These are phyloP conservation scores for Podiceps cristatus DNA, from an alignment of 2,113 vertebrate genomes.

Conservation along the genomic window DNA sequence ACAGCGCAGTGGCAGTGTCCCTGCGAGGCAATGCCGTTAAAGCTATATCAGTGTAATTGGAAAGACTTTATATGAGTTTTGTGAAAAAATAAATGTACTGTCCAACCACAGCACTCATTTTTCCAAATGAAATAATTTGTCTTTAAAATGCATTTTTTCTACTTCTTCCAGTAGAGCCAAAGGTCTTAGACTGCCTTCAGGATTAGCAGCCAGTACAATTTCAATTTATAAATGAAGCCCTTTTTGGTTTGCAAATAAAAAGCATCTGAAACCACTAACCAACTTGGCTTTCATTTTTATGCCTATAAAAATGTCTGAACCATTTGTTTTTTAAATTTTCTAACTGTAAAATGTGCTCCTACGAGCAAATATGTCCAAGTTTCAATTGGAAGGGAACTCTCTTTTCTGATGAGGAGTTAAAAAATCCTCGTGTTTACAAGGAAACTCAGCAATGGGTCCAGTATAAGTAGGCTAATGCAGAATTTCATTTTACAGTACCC, in stretches of 20 bases:
- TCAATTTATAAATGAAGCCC: constrained; percentile 39
- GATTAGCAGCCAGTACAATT: constrained; percentile 21
- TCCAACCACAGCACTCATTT: constrained; percentile 47
- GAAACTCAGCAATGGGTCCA: not conserved
- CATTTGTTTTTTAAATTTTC: constrained; percentile 68
- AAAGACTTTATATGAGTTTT: not conserved
- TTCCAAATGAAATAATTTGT: constrained; percentile 62
- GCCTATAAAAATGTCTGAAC: constrained; percentile 70
- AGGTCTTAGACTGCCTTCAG: not conserved
- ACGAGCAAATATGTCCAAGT: not conserved
- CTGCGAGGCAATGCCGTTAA: accelerated
- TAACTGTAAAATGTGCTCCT: constrained; percentile 55
- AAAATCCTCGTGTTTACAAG: not conserved
- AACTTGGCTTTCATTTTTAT: constrained; percentile 33
- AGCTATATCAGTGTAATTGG: not conserved
- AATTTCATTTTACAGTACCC: not conserved
- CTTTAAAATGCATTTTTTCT: not conserved
- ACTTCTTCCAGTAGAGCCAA: not conserved
- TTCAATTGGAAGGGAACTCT: not conserved
- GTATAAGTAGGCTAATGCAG: not conserved
- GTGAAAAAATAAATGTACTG: not conserved
- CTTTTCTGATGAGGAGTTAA: not conserved
- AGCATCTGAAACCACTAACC: constrained; percentile 69
- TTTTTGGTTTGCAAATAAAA: constrained; percentile 45
- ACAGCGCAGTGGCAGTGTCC: accelerated